A percentile compares a stretch with the other conserved stretches of the same genome.
Evolutionary conservation across 2,888 invertebrate species (phyloP).

Genomic region (Euspilapteryx auroguttella): DNA sequence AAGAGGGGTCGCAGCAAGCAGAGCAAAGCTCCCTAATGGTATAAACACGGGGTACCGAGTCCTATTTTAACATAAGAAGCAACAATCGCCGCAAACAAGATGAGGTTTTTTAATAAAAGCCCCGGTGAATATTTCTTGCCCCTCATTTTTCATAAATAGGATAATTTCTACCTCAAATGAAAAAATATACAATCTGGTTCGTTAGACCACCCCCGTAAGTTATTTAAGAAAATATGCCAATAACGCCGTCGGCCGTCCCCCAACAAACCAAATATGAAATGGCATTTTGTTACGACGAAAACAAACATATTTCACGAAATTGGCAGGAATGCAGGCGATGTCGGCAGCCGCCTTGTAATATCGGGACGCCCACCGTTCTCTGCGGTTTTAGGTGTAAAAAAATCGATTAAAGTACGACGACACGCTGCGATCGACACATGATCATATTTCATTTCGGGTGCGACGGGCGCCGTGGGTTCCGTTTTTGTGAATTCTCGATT

Average conservation of each 20-base stretch:
- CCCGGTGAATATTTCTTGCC: too few relatives aligned
- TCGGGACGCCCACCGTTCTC: conserved; percentile 42
- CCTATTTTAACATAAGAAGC: too few relatives aligned
- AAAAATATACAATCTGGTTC: conserved; percentile 16
- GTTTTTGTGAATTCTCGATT: conserved; percentile 43
- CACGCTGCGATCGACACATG: conserved; percentile 56
- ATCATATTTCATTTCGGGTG: conserved; percentile 48
- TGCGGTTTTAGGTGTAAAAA: conserved; percentile 60
- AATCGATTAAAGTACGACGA: conserved; percentile 56
- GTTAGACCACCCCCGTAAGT: conserved; percentile 39
- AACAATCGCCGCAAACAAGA: too few relatives aligned
- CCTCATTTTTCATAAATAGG: conserved; percentile 3
- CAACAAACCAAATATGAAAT: conserved; percentile 26
- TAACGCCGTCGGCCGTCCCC: conserved; percentile 15
- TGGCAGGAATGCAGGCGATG: conserved; percentile 26
- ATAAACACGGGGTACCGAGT: too few relatives aligned
- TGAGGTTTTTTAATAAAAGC: too few relatives aligned
- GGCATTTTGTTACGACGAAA: conserved; percentile 38
- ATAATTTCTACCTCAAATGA: conserved; percentile 4
- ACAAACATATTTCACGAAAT: conserved; percentile 52
- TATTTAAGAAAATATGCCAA: conserved; percentile 39
- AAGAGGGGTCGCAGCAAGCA: too few relatives aligned
- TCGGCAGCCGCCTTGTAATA: conserved; percentile 52
- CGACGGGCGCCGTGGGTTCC: conserved; percentile 41
- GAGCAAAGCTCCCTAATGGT: too few relatives aligned